phyloP scores from a whole-genome alignment of 2,797 vertebrate species.

The Eleutherodactylus coqui region DNA sequence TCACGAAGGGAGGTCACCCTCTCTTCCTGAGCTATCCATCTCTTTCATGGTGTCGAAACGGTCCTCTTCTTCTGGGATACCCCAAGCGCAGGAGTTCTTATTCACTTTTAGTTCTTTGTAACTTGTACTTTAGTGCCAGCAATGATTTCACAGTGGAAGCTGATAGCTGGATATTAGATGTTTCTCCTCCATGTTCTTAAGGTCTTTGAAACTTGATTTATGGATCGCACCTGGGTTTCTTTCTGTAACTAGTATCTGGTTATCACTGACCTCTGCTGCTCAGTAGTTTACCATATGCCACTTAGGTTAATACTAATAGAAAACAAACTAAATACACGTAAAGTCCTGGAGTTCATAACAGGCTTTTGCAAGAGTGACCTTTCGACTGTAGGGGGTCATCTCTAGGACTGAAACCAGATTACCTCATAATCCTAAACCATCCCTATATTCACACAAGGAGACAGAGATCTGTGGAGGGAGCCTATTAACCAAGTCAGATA shows the following conservation, averaged over 20 bases:
- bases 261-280: constrained; percentile 40
- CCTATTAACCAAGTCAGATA: constrained; percentile 31
- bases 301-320: constrained; percentile 43
- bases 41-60: too few relatives aligned
- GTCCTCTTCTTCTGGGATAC: too few relatives aligned
- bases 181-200: neutral
- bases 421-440: constrained; percentile 20
- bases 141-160: neutral
- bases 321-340: constrained; percentile 36
- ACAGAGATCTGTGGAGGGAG: neutral
- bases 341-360: constrained; percentile 9
- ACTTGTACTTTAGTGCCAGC: neutral
- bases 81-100: too few relatives aligned
- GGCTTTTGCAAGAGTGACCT: constrained; percentile 30
- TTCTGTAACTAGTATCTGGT: constrained; percentile 32
- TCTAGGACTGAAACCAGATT: constrained; percentile 11
- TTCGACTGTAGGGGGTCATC: neutral
- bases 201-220: constrained; percentile 48
- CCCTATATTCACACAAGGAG: constrained; percentile 3
- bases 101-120: too few relatives aligned
- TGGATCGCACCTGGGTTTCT: constrained; percentile 40
- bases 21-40: too few relatives aligned
- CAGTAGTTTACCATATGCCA: constrained; percentile 32
- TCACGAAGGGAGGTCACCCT: too few relatives aligned
- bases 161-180: neutral